These are phyloP conservation scores for Maniola hyperantus DNA, from an alignment of 2,888 invertebrate species.

Conservation along the genomic window DNA sequence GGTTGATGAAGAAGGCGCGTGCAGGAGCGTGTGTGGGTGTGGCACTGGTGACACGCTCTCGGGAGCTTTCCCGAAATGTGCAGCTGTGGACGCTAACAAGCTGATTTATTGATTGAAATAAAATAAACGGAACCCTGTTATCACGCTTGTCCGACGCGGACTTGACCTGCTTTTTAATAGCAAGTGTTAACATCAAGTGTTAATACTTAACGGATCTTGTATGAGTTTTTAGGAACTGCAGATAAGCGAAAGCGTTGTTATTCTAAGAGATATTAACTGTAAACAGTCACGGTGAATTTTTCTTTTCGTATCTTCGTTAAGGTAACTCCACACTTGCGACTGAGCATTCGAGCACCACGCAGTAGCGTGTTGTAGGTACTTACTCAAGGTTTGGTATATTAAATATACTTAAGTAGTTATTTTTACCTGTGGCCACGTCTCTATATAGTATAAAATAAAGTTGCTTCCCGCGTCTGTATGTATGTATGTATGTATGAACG, in stretches of 20 bases:
- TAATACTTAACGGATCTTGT: background rate
- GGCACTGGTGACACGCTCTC: no score
- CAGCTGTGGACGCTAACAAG: no score
- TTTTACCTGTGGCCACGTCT: background rate
- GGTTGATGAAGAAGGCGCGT: no score
- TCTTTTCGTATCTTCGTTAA: constrained; percentile 22
- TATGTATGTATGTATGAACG: no score
- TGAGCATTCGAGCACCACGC: background rate
- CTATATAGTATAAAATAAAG: no score
- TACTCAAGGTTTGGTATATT: background rate
- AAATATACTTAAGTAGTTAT: background rate
- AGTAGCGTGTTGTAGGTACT: background rate
- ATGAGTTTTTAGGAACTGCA: constrained; percentile 9
- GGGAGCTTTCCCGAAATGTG: no score
- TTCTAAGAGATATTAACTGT: constrained; percentile 29
- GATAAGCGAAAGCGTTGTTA: constrained; percentile 30
- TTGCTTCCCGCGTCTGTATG: no score
- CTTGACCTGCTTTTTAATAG: constrained; percentile 2
- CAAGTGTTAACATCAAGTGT: background rate
- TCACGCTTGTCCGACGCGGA: background rate
- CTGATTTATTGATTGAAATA: no score
- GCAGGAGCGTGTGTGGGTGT: no score
- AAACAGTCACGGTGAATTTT: constrained; percentile 31
- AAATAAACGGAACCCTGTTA: constrained; percentile 8
- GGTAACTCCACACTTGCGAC: constrained; percentile 9